Base-by-base conservation (phyloP, 2,797 vertebrate genomes). In the Lagodon rhomboides region DNA sequence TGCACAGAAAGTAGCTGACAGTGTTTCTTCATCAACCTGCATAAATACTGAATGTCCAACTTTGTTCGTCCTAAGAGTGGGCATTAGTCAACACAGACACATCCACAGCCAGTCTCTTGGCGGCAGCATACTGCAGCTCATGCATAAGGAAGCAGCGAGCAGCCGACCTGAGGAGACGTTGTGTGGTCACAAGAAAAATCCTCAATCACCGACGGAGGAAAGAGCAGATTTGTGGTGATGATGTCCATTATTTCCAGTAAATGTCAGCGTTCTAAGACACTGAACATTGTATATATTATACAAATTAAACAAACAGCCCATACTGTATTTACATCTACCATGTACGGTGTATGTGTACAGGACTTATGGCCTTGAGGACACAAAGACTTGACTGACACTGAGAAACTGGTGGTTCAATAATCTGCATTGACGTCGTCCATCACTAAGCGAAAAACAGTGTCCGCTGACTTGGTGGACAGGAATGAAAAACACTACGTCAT, bases 1-100 rank as follows among this genome's bases (percentile, higher is more conserved):
- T 54, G 43, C 20, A 56, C 55, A 49, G 70, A 79, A 83, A 86
- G 62, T 15, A 77, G 85, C 80, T 75, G 81, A 84, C 68, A 72
- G 68, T 49, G 73, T 85, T 87, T 88, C 68, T 72, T 89, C 75
- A 78, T 81, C 74, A 87, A 60, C 60, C 59, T 44, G 56, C 79
- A 88, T 90, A 78, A 87, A 91, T 89, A 91, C 85, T 90, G 77
- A 73, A 90, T 88, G 85, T 7, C 41, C 46, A 80, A 70, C 85
- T 84, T 83, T 80, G 80, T 61, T 23, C 25, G 11, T n/a, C 53
- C 22, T 74, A 51, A 86, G 64, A 84, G 69, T 41, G 60, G 78
- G 74, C 84, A 79, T 80, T 85, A 81, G 72, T 73, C 79, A 65
- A 60, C 73, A 49, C 65, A 71, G 69, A 81, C 76, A 75, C 73